phyloP scores from a whole-genome alignment of 2,797 vertebrate species.

The Propithecus perrieri region DNA sequence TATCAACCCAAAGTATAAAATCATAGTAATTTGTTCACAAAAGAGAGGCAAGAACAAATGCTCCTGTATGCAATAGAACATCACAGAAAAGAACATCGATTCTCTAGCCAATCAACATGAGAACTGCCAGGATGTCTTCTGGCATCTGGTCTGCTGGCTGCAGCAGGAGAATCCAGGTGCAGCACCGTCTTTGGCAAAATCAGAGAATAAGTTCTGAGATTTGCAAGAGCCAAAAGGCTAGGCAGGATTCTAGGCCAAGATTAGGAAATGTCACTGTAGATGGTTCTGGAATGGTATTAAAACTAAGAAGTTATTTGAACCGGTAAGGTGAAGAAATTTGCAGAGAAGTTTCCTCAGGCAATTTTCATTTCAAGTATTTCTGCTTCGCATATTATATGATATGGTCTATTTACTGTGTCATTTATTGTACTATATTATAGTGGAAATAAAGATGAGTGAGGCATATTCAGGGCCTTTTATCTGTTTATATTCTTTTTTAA shows the following conservation, averaged over 20 bases:
- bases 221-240: background rate
- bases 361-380: background rate
- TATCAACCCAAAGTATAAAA: background rate
- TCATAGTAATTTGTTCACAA: background rate
- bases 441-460: background rate
- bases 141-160: slow-evolving; percentile 5
- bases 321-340: background rate
- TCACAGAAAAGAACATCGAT: background rate
- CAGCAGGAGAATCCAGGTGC: background rate
- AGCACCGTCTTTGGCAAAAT: background rate
- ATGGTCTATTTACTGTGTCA: background rate
- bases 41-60: background rate
- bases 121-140: background rate
- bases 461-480: background rate
- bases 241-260: background rate
- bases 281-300: background rate
- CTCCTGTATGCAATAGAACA: background rate
- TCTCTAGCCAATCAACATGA: background rate
- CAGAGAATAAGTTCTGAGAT: slow-evolving; percentile 7
- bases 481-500: background rate
- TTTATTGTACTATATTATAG: background rate
- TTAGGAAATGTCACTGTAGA: background rate
- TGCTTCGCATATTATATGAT: background rate
- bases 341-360: background rate
- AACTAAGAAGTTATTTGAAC: background rate